A percentile compares a stretch with the other conserved stretches of the same genome.
These are phyloP conservation scores for Clarias fuscus DNA, from an alignment of 2,797 vertebrate genomes.

Conservation along the genomic window DNA sequence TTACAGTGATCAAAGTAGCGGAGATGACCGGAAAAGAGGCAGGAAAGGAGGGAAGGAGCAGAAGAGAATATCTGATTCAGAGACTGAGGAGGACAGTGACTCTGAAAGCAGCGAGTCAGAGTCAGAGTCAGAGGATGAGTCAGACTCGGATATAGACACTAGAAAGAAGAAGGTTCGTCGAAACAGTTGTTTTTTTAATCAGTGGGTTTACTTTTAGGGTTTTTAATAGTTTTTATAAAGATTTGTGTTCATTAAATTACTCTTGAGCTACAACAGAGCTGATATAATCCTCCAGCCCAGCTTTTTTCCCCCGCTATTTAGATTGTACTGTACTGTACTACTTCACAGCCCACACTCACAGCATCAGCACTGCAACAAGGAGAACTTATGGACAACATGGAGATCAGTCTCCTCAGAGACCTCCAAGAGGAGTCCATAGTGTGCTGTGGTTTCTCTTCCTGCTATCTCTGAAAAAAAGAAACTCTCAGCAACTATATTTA, in stretches of 20 bases:
- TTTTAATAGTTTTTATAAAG: not conserved
- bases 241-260: not conserved
- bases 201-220: not conserved
- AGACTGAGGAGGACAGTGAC: constrained; percentile 82
- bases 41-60: constrained; percentile 66
- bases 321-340: not conserved
- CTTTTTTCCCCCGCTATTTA: not conserved
- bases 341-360: constrained; percentile 7
- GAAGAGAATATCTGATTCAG: constrained; percentile 76
- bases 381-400: constrained; percentile 19
- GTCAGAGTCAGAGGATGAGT: constrained; percentile 79
- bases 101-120: constrained; percentile 88
- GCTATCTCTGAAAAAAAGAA: constrained; percentile 10
- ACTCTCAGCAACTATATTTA: not conserved
- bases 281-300: not conserved
- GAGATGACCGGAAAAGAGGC: constrained; percentile 65
- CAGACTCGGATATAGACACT: constrained; percentile 68
- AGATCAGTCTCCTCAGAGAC: constrained; percentile 26
- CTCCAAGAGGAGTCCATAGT: constrained; percentile 34
- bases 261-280: not conserved
- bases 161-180: constrained; percentile 72
- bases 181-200: not conserved
- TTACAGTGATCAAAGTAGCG: constrained; percentile 77
- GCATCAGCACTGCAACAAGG: not conserved
- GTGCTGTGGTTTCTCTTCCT: constrained; percentile 36